Evolutionary conservation across 2,797 vertebrate species (phyloP).

Genomic region (Urophycis tenuis): DNA sequence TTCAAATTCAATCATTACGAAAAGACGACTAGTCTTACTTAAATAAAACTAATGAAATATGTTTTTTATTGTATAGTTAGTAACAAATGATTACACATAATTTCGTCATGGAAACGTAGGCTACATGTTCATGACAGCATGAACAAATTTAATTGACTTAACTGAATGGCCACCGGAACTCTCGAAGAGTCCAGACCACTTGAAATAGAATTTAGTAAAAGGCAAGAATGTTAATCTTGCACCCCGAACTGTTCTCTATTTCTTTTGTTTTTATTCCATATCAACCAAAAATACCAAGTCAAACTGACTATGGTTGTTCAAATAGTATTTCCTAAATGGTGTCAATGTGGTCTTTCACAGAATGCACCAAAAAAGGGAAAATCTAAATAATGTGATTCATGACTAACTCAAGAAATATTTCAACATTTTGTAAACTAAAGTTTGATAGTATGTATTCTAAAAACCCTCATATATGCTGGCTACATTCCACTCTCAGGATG

Average conservation of each 20-base stretch:
- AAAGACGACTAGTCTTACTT: conserved; percentile 11
- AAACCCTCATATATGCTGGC: not conserved
- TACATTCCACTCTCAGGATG: not conserved
- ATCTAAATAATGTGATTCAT: not conserved
- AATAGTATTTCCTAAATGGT: not conserved
- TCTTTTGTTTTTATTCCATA: not conserved
- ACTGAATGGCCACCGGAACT: not conserved
- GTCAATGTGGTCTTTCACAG: not conserved
- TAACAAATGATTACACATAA: conserved; percentile 24
- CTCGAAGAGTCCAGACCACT: not conserved
- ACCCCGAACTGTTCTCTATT: not conserved
- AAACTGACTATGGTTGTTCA: not conserved
- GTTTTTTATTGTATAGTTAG: conserved; percentile 46
- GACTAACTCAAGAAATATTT: not conserved
- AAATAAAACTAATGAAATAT: conserved; percentile 35
- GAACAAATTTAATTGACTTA: conserved; percentile 1
- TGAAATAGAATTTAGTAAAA: not conserved
- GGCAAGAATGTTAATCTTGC: conserved; percentile 6
- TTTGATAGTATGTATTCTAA: conserved; percentile 14
- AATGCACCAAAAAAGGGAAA: not conserved
- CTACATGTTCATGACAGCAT: no score
- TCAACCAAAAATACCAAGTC: not conserved
- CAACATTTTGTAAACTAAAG: conserved; percentile 12
- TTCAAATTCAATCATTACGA: not conserved
- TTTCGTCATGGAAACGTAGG: conserved; percentile 6